Base-by-base conservation (phyloP, 2,888 invertebrate species). In the Aethes cnicana region DNA sequence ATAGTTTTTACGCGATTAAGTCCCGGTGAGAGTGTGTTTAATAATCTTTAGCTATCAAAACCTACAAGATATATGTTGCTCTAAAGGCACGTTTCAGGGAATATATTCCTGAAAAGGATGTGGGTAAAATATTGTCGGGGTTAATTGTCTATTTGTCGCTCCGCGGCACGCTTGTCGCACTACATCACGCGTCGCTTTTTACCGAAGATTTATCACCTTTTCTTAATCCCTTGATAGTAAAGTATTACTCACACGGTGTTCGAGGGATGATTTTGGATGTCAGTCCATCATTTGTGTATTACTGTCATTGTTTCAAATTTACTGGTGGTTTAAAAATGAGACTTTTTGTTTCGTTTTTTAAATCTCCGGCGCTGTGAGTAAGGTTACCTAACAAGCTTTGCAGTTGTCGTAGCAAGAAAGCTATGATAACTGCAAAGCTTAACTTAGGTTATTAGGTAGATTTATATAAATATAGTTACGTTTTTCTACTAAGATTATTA, bases 61-160 rank as follows among this genome's bases (percentile, higher is more conserved):
- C 11, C 4, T n/a, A 33, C 8, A 20, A 26, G 41, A 35, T 18
- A 35, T 33, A 21, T 23, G 8, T 44, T 9, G 9, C 16, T 26
- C 33, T 43, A 33, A 44, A 25, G 9, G 30, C 12, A 25, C 16
- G 35, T 48, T 52, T 42, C 26, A 42, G 33, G 54, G 39, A 55
- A 55, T 49, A n/a, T n/a, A 37, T 56, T 54, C 42, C 33, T 9
- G 20, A 52, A 50, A 54, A 53, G 55, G 55, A 61, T 57, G 52
- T 54, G 28, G 58, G 57, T 74, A 74, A 74, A 62, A 66, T 68
- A 81, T 66, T 63, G 68, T 59, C 62, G 62, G 68, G 72, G 72
- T 77, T 83, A 81, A 84, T 80, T 71, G 81, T 58, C 77, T 68
- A 83, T 86, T 84, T 81, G 84, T 82, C 72, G 66, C 69, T 64